Evolutionary conservation across 2,888 invertebrate genomes (phyloP).

Genomic region (Galeruca laticollis): DNA sequence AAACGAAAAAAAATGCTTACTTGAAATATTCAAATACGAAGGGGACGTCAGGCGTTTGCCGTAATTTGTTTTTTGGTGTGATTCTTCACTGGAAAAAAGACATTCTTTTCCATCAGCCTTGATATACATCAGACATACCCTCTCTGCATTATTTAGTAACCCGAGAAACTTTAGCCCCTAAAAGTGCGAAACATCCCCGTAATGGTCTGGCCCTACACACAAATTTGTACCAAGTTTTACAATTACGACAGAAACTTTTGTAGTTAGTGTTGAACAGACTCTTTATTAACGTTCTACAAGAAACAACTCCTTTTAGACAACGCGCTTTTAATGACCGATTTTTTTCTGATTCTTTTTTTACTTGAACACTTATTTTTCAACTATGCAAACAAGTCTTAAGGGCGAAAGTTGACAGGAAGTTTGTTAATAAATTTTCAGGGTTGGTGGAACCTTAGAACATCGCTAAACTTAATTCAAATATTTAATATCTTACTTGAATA

Average conservation of each 20-base stretch:
- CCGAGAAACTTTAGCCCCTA: constrained; percentile 54
- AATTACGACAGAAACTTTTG: constrained; percentile 63
- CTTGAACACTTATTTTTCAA: constrained; percentile 34
- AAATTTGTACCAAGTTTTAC: constrained; percentile 64
- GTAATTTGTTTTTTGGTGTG: constrained; percentile 54
- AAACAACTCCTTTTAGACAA: constrained; percentile 53
- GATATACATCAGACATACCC: constrained; percentile 62
- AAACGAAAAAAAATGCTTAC: constrained; percentile 48
- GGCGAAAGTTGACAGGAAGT: constrained; percentile 34
- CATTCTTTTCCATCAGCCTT: constrained; percentile 60
- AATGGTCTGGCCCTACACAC: constrained; percentile 61
- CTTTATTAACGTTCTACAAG: constrained; percentile 57
- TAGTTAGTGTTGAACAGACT: constrained; percentile 62
- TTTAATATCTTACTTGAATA: constrained; percentile 13
- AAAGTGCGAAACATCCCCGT: constrained; percentile 62
- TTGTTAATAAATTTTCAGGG: constrained; percentile 35
- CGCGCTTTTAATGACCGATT: constrained; percentile 51
- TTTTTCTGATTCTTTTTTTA: constrained; percentile 39
- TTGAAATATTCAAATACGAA: constrained; percentile 48
- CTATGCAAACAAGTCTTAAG: constrained; percentile 44
- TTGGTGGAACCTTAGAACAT: constrained; percentile 21
- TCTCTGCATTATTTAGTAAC: constrained; percentile 63
- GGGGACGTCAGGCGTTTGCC: constrained; percentile 43
- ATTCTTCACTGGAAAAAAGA: constrained; percentile 59
- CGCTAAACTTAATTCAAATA: constrained; percentile 17